Conservation (phyloP, 2,113 vertebrate species). For the Microcebus jonahi region DNA sequence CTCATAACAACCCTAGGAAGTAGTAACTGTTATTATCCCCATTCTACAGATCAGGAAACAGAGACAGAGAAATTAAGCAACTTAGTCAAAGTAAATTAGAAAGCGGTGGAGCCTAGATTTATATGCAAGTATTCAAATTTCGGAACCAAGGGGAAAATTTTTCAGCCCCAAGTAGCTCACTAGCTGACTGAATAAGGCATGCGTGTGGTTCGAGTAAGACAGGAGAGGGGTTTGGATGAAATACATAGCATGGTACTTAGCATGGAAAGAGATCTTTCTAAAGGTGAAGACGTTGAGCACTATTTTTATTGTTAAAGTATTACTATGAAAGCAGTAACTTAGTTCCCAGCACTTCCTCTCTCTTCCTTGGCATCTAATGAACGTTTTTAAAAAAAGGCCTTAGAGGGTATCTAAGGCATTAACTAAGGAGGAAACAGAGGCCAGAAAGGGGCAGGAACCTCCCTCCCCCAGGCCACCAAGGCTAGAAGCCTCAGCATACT, state of each 20-base stretch:
- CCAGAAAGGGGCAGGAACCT: not conserved
- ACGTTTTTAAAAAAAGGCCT: not conserved
- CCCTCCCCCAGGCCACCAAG: fast-evolving
- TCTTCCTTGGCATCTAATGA: not conserved
- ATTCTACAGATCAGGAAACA: not conserved
- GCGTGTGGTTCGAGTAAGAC: not conserved
- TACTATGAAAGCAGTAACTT: not conserved
- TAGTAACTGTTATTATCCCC: not conserved
- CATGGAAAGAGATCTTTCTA: not conserved
- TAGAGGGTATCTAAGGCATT: not conserved
- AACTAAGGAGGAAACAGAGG: not conserved
- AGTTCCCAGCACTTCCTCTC: not conserved
- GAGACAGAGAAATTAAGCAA: not conserved
- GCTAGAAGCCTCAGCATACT: not conserved
- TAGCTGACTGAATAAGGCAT: not conserved
- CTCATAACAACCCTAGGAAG: not conserved
- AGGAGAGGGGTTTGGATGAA: not conserved
- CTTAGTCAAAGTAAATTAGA: not conserved
- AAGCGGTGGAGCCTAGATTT: not conserved
- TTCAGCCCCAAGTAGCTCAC: not conserved
- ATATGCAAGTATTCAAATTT: not conserved
- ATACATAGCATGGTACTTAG: not conserved
- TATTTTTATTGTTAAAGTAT: not conserved
- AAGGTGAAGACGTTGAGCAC: not conserved
- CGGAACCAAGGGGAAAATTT: not conserved